A percentile compares a stretch with the other conserved stretches of the same genome.
Conservation (phyloP, 2,113 vertebrate species). For the Centropristis striata region DNA sequence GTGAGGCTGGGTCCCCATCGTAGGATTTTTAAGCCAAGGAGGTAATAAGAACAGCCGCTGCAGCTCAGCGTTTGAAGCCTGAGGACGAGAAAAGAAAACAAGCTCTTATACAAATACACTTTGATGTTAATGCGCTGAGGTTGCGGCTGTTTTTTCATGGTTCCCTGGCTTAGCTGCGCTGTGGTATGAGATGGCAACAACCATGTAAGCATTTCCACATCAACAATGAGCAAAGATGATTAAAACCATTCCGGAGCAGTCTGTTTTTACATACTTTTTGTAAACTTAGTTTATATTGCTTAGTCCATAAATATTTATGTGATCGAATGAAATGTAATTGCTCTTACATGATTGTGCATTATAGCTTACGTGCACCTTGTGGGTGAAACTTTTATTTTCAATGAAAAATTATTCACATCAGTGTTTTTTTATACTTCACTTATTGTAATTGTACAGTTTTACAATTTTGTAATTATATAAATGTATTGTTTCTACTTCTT, state of each 20-base stretch:
- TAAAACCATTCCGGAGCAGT: conserved; percentile 71
- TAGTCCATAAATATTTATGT: conserved; percentile 66
- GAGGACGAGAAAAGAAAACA: conserved; percentile 76
- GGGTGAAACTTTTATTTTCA: conserved; percentile 90
- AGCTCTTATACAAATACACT: conserved; percentile 84
- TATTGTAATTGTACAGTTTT: conserved; percentile 70
- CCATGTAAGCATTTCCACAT: conserved; percentile 69
- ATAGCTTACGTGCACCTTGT: conserved; percentile 82
- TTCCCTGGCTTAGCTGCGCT: conserved; percentile 53
- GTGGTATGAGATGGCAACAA: conserved; percentile 57
- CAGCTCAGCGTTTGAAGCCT: conserved; percentile 64
- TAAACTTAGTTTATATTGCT: conserved; percentile 43
- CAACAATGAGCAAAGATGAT: conserved; percentile 51
- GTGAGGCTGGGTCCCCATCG: conserved; percentile 58
- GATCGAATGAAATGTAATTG: conserved; percentile 68
- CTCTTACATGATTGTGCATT: conserved; percentile 71
- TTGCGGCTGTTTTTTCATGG: conserved; percentile 62
- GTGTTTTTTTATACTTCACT: conserved; percentile 65
- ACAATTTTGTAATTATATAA: conserved; percentile 66
- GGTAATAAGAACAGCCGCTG: conserved; percentile 63
- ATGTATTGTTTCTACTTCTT: conserved; percentile 60
- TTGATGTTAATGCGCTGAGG: conserved; percentile 79
- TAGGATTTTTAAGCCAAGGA: conserved; percentile 70
- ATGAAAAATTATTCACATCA: conserved; percentile 87
- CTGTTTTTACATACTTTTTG: conserved; percentile 49